A percentile compares a stretch with the other conserved stretches of the same genome.
These are phyloP conservation scores for Neelides sp. DNA, from an alignment of 1,140 invertebrate genomes.

Conservation along the genomic window DNA sequence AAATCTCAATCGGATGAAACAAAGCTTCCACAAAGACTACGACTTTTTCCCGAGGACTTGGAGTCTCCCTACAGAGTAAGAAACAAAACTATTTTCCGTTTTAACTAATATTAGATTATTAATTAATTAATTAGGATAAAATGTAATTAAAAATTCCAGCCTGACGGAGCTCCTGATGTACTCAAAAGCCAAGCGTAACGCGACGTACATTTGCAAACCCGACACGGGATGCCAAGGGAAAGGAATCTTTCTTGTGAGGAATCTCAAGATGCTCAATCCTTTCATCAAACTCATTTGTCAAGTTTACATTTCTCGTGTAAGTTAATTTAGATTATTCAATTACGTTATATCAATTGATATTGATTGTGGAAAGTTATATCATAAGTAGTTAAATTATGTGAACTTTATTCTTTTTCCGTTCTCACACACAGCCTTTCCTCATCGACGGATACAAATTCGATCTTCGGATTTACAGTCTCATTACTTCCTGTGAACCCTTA, in stretches of 20 bases:
- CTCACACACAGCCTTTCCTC: slow-evolving; percentile 61
- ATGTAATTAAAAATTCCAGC: too few species aligned
- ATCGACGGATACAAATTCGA: slow-evolving; percentile 98
- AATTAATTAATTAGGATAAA: too few species aligned
- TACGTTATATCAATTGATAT: neutral
- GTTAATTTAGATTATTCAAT: neutral
- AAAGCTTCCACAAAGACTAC: slow-evolving; percentile 73
- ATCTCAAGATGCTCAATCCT: slow-evolving; percentile 61
- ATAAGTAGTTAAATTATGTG: neutral
- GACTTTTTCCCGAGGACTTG: slow-evolving; percentile 87
- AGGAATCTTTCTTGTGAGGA: slow-evolving; percentile 70
- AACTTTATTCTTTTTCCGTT: slow-evolving; percentile 1
- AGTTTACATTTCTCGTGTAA: slow-evolving; percentile 49
- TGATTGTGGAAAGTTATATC: neutral
- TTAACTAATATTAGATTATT: too few species aligned
- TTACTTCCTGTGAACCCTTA: slow-evolving; percentile 86
- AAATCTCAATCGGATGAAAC: slow-evolving; percentile 73
- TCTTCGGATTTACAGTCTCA: slow-evolving; percentile 79
- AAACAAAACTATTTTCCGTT: neutral
- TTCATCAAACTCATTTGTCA: slow-evolving; percentile 73
- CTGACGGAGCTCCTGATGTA: slow-evolving; percentile 11
- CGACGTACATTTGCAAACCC: slow-evolving; percentile 77
- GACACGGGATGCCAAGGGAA: slow-evolving; percentile 72
- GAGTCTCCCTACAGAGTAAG: slow-evolving; percentile 77
- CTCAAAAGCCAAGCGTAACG: slow-evolving; percentile 50